Conservation (phyloP, 2,888 invertebrate genomes). For the Capitulum mitella region DNA sequence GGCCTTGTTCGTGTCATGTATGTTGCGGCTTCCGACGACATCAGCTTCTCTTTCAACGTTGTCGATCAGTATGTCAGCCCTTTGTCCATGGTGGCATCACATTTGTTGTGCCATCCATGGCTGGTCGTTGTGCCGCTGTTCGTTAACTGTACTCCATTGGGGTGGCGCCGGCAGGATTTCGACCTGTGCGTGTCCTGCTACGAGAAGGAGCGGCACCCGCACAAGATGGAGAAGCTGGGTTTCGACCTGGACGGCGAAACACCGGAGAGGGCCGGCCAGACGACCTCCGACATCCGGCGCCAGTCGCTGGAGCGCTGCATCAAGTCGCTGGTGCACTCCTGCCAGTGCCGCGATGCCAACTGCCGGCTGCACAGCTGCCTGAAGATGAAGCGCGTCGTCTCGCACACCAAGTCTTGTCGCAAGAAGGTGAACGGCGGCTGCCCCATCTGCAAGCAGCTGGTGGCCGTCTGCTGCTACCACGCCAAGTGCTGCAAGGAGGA, state of each 20-base stretch:
- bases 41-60: no score
- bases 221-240: slow-evolving; percentile 95
- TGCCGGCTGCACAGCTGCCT: slow-evolving; percentile 94
- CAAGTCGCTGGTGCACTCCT: slow-evolving; percentile 88
- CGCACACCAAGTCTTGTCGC: slow-evolving; percentile 95
- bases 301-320: slow-evolving; percentile 89
- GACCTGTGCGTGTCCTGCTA: slow-evolving; percentile 94
- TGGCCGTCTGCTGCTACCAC: slow-evolving; percentile 97
- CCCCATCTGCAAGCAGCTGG: slow-evolving; percentile 97
- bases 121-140: no score
- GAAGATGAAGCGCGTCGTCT: slow-evolving; percentile 99
- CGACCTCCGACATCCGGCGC: slow-evolving; percentile 63
- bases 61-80: no score
- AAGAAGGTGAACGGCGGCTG: slow-evolving; percentile 92
- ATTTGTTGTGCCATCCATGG: no score
- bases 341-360: slow-evolving; percentile 97
- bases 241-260: slow-evolving; percentile 72
- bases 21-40: no score
- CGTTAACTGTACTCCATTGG: slow-evolving; percentile 32
- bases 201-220: slow-evolving; percentile 87
- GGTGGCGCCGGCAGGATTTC: slow-evolving; percentile 64
- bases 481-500: slow-evolving; percentile 94
- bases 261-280: slow-evolving; percentile 36
- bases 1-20: no score
- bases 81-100: no score